Evolutionary conservation across 2,113 vertebrate species (phyloP).

Genomic region (Oncorhynchus mykiss): DNA sequence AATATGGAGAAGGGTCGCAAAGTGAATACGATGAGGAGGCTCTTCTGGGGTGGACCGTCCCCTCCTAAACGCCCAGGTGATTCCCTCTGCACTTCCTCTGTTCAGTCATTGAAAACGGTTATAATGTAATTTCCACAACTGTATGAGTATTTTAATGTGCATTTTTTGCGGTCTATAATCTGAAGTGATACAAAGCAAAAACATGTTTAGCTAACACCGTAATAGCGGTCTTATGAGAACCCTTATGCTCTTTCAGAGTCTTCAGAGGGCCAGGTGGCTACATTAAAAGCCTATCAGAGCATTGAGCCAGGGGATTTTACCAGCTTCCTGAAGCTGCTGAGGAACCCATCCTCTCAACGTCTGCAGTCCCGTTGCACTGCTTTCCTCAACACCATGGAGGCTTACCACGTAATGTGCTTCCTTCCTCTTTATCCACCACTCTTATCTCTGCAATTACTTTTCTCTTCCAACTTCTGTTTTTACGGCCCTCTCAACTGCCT

Average conservation of each 20-base stretch:
- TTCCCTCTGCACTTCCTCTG: not conserved
- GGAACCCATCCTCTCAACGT: constrained; percentile 69
- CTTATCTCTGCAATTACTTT: not conserved
- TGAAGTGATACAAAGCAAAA: not conserved
- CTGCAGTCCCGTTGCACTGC: constrained; percentile 73
- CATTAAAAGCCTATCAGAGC: constrained; percentile 63
- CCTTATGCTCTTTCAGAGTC: constrained; percentile 49
- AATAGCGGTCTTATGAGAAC: not conserved
- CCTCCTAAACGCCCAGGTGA: constrained; percentile 67
- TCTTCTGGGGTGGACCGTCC: constrained; percentile 71
- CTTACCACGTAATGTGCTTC: constrained; percentile 67
- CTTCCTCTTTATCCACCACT: not conserved
- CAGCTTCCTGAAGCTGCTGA: constrained; percentile 75
- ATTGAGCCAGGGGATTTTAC: constrained; percentile 75
- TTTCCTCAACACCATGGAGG: constrained; percentile 78
- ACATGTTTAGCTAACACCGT: not conserved
- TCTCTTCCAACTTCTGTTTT: not conserved
- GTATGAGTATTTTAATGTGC: not conserved
- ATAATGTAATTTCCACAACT: not conserved
- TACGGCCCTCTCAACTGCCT: not conserved
- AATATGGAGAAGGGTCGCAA: constrained; percentile 70
- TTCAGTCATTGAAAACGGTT: not conserved
- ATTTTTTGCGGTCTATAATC: not conserved
- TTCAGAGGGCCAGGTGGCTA: constrained; percentile 46
- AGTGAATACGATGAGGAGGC: constrained; percentile 68